Evolutionary conservation across 1,140 invertebrate genomes (phyloP).

Genomic region (Gonatopus flavifemur): DNA sequence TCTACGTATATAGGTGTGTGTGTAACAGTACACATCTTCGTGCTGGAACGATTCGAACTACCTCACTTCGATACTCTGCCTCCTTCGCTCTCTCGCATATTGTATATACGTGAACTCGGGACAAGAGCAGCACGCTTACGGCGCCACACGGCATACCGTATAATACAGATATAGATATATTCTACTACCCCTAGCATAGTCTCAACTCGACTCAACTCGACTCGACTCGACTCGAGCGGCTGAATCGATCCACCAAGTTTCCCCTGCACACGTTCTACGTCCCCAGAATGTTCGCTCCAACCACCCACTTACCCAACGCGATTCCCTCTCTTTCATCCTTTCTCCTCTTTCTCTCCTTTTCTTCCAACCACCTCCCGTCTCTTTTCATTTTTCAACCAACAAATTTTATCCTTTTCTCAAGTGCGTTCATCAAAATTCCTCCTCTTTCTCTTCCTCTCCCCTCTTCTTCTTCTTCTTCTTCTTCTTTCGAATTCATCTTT

Average conservation of each 20-base stretch:
- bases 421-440: no score
- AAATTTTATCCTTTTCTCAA: neutral
- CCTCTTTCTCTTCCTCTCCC: conserved; percentile 2
- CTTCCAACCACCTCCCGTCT: neutral
- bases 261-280: conserved; percentile 30
- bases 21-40: no score
- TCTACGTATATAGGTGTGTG: no score
- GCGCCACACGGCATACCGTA: conserved; percentile 19
- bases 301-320: conserved; percentile 23
- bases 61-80: no score
- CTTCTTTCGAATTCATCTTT: neutral
- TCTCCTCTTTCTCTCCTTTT: conserved; percentile 1
- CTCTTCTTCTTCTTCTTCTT: neutral
- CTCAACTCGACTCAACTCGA: no score
- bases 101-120: no score
- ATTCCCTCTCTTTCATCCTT: neutral
- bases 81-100: no score
- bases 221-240: conserved; percentile 55
- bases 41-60: no score
- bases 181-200: conserved; percentile 40
- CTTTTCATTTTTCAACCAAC: neutral
- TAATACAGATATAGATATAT: conserved; percentile 22
- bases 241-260: conserved; percentile 51
- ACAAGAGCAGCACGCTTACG: conserved; percentile 6
- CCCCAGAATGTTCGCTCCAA: conserved; percentile 27